Evolutionary conservation across 2,888 invertebrate genomes (phyloP), one percentile per base, ranked within the genome.

Genomic region (Drosophila pseudotakahashii): DNA sequence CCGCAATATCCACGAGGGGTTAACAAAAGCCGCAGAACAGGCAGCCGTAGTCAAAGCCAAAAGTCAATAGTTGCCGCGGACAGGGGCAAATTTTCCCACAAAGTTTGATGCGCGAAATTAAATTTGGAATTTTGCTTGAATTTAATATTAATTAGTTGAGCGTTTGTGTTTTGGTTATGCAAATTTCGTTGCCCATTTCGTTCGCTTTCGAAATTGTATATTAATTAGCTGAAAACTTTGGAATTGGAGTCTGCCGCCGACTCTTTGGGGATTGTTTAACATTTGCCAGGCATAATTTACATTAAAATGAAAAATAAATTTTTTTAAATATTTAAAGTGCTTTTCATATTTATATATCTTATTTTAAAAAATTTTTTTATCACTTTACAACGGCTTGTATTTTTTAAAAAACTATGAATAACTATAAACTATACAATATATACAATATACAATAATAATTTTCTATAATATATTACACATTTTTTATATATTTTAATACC

Each of bases 91-190:
- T 39, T 10, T 36, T 19, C 59, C 44, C 60, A 23, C 37, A 73
- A 76, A 88, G 69, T 85, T 82, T 78, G 19, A 11, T 13, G 58
- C 50, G 50, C 51, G n/a, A 84, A 83, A 84, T 84, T 81, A 76
- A 84, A 89, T 87, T 88, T 44, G 34, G 68, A 77, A 74, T 83
- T 68, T 76, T 61, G 61, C 81, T 68, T 59, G 71, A 81, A 84
- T 84, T 84, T 81, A 87, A 84, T 87, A 88, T 83, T 88, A 84
- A 89, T 84, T 88, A 81, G 77, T 75, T 73, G 69, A 34, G 42
- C 70, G 69, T 77, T 85, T 75, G 85, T 75, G 75, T 85, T 76
- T 69, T 47, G 72, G 52, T 48, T 81, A 82, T 82, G 81, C 78
- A 82, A 82, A 82, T 82, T 70, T 71, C 2, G 26, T 14, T 44